Base-by-base conservation (phyloP, 1,140 invertebrate species). In the Drosophila trapezifrons region DNA sequence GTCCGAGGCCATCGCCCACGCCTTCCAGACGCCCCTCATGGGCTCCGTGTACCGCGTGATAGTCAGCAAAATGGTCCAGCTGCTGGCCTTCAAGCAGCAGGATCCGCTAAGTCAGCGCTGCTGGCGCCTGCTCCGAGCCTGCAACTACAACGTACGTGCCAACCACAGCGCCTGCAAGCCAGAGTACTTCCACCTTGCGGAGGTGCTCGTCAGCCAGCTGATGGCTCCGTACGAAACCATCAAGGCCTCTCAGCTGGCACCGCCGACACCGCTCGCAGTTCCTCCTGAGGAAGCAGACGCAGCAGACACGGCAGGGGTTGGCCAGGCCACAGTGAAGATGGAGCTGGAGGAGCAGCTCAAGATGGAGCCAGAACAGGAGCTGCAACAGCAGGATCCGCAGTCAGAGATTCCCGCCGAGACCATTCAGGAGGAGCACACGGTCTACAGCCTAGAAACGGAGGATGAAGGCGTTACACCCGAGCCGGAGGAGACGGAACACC, bases 161-260 rank as follows among this genome's bases (percentile, higher is more conserved):
- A 86, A 90, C 17, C 80, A 91, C 18, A 78, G 58, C n/a, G 59
- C 64, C 15, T 79, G 78, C 27, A 71, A 89, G 9, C 62, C 75
- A 25, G 87, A 92, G 54, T 90, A 90, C 38, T 92, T 91, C 22
- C 74, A 92, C 56, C 63, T 92, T 27, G 76, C 91, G 2, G 90
- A 92, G 42, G 80, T 92, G 32, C 73, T 92, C 2, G 74, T 91
- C 12, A 89, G 90, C 18, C 86, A 92, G 56, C 46, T 92, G 4
- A 69, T 92, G 60, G 91, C 80, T 12, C 85, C 91, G 1, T 89
- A 73, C 59, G 91, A 92, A 37, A 86, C 84, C 15, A 92, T 92
- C 37, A 90, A 91, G 38, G 55, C 75, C 5, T 6, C 15, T 15
- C 15, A 7, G n/a, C 15, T 13, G 13, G 15, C 37, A 13, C 37